Percentiles rank a stretch among this genome's conserved stretches.
Conservation (phyloP, 2,888 invertebrate species). For the Drosophila putrida region DNA sequence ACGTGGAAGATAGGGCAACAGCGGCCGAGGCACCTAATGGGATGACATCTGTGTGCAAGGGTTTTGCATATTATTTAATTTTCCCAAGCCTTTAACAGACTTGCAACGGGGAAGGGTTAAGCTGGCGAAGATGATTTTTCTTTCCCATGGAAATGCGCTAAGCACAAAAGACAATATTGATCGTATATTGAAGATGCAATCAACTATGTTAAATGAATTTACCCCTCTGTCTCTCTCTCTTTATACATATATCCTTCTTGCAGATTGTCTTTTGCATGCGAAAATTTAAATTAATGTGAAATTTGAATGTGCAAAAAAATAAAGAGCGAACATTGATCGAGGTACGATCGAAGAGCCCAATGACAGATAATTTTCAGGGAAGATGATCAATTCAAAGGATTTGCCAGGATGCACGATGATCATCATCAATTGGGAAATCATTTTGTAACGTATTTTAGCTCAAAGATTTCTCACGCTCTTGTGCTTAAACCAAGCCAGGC, state of each 20-base stretch:
- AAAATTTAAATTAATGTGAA: slow-evolving; percentile 80
- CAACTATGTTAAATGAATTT: slow-evolving; percentile 81
- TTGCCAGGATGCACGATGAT: slow-evolving; percentile 9
- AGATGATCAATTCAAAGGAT: slow-evolving; percentile 30
- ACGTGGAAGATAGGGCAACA: slow-evolving; percentile 61
- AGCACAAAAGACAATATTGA: slow-evolving; percentile 81
- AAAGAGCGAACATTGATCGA: slow-evolving; percentile 39
- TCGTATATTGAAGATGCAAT: slow-evolving; percentile 83
- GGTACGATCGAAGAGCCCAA: slow-evolving; percentile 16
- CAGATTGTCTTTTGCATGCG: slow-evolving; percentile 73
- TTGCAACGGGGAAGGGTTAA: slow-evolving; percentile 54
- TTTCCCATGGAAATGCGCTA: slow-evolving; percentile 83
- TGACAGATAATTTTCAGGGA: slow-evolving; percentile 33
- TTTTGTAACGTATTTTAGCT: slow-evolving; percentile 50
- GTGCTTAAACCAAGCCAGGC: not conserved
- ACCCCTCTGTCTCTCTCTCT: slow-evolving; percentile 36
- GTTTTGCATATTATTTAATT: slow-evolving; percentile 83
- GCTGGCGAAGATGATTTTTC: slow-evolving; percentile 63
- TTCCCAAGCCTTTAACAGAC: slow-evolving; percentile 64
- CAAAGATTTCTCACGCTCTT: slow-evolving; percentile 62
- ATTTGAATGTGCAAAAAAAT: slow-evolving; percentile 62
- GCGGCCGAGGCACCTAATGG: slow-evolving; percentile 60
- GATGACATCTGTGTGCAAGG: slow-evolving; percentile 75
- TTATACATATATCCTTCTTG: not conserved
- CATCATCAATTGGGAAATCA: not conserved